Evolutionary conservation across 2,888 invertebrate species (phyloP).

Genomic region (Leptinotarsa peninsularis): DNA sequence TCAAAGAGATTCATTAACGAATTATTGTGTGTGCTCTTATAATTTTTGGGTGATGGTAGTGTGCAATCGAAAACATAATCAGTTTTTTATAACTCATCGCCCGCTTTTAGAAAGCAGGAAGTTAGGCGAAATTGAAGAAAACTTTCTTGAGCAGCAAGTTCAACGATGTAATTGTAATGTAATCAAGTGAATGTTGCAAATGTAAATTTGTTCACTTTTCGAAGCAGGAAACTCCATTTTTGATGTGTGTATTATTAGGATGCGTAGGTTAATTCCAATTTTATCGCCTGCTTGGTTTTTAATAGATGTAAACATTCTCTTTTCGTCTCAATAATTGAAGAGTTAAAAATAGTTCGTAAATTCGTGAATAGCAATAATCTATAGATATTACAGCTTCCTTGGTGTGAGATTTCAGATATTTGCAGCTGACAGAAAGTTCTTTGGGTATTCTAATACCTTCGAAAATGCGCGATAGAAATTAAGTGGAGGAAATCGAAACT

Average conservation of each 20-base stretch:
- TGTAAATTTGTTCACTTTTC: neutral
- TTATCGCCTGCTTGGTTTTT: neutral
- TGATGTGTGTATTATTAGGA: neutral
- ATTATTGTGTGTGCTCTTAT: neutral
- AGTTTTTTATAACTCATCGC: neutral
- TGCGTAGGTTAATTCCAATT: slow-evolving; percentile 4
- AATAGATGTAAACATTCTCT: slow-evolving; percentile 10
- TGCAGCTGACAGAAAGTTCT: neutral
- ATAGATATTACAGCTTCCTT: neutral
- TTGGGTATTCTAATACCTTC: neutral
- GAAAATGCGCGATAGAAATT: neutral
- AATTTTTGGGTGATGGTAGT: neutral
- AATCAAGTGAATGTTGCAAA: no score
- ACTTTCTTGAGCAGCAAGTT: neutral
- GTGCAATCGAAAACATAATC: neutral
- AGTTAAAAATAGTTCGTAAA: slow-evolving; percentile 22
- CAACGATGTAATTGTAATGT: neutral
- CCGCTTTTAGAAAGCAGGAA: neutral
- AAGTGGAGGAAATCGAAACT: neutral
- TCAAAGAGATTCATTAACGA: no score
- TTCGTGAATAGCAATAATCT: neutral
- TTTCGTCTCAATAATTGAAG: slow-evolving; percentile 14
- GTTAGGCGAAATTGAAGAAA: neutral
- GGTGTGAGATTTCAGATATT: neutral
- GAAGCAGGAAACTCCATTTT: slow-evolving; percentile 1